Conservation (phyloP, 1,140 invertebrate genomes). For the Sitobion miscanthi region DNA sequence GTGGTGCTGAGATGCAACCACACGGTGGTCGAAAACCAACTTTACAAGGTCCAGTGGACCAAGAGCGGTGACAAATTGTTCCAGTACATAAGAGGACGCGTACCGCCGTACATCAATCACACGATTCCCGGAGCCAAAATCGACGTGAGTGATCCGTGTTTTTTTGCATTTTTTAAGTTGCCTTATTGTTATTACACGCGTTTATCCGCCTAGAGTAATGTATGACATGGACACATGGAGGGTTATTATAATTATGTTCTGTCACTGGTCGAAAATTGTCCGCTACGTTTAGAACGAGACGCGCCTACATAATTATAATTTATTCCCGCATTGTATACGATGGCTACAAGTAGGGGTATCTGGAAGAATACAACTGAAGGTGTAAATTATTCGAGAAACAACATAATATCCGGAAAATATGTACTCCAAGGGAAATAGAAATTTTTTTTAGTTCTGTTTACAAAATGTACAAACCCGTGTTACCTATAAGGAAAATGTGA, state of each 20-base stretch:
- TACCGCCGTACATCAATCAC: constrained; percentile 72
- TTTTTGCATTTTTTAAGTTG: background rate
- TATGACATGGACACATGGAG: too few relatives aligned
- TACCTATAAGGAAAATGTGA: background rate
- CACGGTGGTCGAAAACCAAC: constrained; percentile 62
- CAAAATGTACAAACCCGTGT: background rate
- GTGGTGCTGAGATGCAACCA: constrained; percentile 65
- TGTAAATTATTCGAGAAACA: background rate
- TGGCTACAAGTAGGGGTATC: too few relatives aligned
- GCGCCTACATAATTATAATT: too few relatives aligned
- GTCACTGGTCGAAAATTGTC: too few relatives aligned
- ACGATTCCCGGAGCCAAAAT: constrained; percentile 72
- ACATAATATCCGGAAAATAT: background rate
- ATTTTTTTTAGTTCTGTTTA: background rate
- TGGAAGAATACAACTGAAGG: background rate
- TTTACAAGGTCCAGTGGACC: constrained; percentile 73
- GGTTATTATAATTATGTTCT: too few relatives aligned
- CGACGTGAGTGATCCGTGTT: constrained; percentile 69
- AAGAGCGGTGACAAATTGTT: constrained; percentile 78
- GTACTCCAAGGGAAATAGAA: background rate
- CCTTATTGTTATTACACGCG: too few relatives aligned
- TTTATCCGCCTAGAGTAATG: too few relatives aligned
- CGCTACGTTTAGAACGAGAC: too few relatives aligned
- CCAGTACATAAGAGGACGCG: constrained; percentile 77
- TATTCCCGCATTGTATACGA: too few relatives aligned